These are phyloP conservation scores for Acanthosoma haemorrhoidale DNA, from an alignment of 2,888 invertebrate species.

Conservation along the genomic window DNA sequence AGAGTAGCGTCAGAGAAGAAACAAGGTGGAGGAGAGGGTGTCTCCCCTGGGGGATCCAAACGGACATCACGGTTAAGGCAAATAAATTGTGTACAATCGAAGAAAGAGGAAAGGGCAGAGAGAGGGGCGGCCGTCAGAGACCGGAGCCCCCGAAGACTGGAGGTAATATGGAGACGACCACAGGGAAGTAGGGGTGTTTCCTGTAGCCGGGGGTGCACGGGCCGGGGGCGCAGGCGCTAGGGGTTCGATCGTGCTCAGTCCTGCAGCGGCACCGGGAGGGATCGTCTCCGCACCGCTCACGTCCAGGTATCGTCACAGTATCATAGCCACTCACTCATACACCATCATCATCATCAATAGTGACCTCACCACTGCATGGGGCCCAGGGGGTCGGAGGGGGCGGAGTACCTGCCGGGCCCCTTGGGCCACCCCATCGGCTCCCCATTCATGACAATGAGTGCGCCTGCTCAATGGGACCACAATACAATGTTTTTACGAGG, in stretches of 20 bases:
- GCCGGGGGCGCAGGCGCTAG: slow-evolving; percentile 6
- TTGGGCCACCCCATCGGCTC: not conserved
- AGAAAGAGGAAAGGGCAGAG: too few species aligned
- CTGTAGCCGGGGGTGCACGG: not conserved
- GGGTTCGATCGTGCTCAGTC: slow-evolving; percentile 17
- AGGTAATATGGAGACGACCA: not conserved
- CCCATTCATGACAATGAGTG: not conserved
- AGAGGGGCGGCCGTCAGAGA: not conserved
- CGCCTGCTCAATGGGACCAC: slow-evolving; percentile 15
- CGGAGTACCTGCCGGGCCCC: not conserved
- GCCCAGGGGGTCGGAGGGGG: not conserved
- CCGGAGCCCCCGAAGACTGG: not conserved
- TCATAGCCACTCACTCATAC: too few species aligned
- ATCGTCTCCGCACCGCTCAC: not conserved
- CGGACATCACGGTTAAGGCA: too few species aligned
- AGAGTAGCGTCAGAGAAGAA: too few species aligned
- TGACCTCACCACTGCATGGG: not conserved
- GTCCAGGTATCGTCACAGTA: not conserved
- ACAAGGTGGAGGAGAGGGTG: too few species aligned
- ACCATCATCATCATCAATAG: not conserved
- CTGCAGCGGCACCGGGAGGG: not conserved
- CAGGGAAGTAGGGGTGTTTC: slow-evolving; percentile 22
- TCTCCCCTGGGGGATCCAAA: too few species aligned
- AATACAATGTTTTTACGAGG: not conserved
- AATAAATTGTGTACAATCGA: too few species aligned